phyloP scores from a whole-genome alignment of 2,888 invertebrate genomes.

The Amorpha juglandis region DNA sequence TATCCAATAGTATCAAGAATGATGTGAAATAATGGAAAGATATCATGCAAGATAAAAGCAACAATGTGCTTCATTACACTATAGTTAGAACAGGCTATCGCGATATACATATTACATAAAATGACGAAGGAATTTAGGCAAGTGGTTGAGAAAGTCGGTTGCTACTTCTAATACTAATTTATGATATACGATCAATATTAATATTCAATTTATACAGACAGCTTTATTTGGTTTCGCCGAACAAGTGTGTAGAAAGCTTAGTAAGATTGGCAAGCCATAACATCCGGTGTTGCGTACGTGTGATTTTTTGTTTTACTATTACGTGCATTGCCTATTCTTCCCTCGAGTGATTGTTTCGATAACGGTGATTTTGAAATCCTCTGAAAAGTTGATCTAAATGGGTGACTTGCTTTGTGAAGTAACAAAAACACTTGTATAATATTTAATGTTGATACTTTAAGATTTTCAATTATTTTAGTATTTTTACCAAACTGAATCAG shows the following conservation, averaged over 20 bases:
- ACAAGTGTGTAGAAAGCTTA: slow-evolving; percentile 28
- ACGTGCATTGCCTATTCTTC: slow-evolving; percentile 12
- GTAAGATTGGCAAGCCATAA: slow-evolving; percentile 25
- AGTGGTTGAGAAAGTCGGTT: slow-evolving; percentile 25
- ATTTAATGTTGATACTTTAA: not conserved
- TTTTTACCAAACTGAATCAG: not conserved
- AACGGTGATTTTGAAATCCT: slow-evolving; percentile 11
- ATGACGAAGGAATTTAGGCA: not conserved
- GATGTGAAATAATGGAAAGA: not conserved
- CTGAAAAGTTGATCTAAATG: not conserved
- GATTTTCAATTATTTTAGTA: not conserved
- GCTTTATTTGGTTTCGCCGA: slow-evolving; percentile 24
- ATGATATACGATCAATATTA: slow-evolving; percentile 27
- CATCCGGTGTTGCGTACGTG: slow-evolving; percentile 28
- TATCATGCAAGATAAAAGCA: not conserved
- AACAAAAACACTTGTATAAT: not conserved
- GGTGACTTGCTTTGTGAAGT: not conserved
- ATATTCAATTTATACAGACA: slow-evolving; percentile 26
- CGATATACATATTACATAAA: slow-evolving; percentile 6
- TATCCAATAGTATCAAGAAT: slow-evolving; percentile 9
- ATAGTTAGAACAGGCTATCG: not conserved
- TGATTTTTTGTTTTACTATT: slow-evolving; percentile 18
- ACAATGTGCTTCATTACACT: not conserved
- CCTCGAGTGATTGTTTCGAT: slow-evolving; percentile 7
- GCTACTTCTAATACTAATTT: slow-evolving; percentile 28